Evolutionary conservation across 1,140 invertebrate genomes (phyloP), one percentile per base, ranked within the genome.

Genomic region (Phortica variegata): DNA sequence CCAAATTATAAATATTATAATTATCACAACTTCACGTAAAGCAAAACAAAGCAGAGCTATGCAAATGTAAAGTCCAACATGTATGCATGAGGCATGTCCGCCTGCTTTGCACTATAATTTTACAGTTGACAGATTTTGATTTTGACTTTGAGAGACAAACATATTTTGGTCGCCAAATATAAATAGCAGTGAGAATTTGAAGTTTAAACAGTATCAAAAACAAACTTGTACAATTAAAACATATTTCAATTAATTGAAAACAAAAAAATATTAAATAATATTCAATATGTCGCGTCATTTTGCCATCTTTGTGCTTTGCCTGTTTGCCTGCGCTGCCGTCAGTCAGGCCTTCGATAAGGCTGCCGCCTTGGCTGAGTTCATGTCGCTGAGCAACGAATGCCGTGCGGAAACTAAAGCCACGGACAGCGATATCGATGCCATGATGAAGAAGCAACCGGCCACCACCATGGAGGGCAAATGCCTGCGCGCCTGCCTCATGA

Each of bases 401-500:
- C 19, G 49, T 40, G 36, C 10, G 10, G 53, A 69, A 18, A 43
- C 51, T 0, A 61, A 61, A 0, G 65, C 65, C 16, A n/a, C 9
- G 2, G 49, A 60, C 16, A 39, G 6, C 6, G 65, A 69, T 16
- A 2, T 69, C 12, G 45, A 65, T 32, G 53, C 46, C 2, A 3
- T 60, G 1, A 8, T 54, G 1, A 69, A 70, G 7, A 63, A 47
- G 15, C 43, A 44, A 13, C 45, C 65, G 0, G 51, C 61, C 18
- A 10, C 43, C 10, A 56, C 50, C 2, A 52, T 59, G 6, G 52
- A 61, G 31, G 52, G 43, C 3, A 69, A 70, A 40, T 69, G 65
- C 42, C 17, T 69, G 37, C 55, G 65, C 4, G 49, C 65, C 47
- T 69, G 65, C 32, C 46, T 69, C 9, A 70, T 69, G 61, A 69